A percentile compares a stretch with the other conserved stretches of the same genome.
Evolutionary conservation across 2,888 invertebrate genomes (phyloP).

Genomic region (Folsomia candida): DNA sequence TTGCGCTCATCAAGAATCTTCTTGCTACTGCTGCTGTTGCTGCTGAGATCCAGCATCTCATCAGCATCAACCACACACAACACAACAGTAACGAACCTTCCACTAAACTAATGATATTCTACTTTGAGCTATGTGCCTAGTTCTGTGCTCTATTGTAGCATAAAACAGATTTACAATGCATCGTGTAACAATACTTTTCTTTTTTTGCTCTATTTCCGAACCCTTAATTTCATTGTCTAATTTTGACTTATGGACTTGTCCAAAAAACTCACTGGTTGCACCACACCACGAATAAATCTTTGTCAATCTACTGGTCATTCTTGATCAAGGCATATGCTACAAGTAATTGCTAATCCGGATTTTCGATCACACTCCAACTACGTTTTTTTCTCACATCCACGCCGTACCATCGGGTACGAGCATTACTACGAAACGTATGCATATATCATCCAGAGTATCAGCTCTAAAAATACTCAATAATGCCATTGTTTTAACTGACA

Average conservation of each 20-base stretch:
- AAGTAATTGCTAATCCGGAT: not conserved
- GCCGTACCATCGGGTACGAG: not conserved
- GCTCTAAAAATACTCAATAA: not conserved
- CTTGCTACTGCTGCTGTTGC: not conserved
- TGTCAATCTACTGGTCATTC: slow-evolving; percentile 16
- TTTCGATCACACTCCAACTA: not conserved
- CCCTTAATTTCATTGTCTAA: slow-evolving; percentile 46
- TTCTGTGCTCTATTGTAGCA: not conserved
- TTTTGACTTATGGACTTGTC: slow-evolving; percentile 30
- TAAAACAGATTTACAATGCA: not conserved
- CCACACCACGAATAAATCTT: slow-evolving; percentile 22
- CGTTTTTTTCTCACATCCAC: not conserved
- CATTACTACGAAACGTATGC: too few relatives aligned
- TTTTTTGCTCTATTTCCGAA: slow-evolving; percentile 45
- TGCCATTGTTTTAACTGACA: not conserved
- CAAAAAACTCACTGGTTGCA: not conserved
- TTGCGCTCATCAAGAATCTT: not conserved
- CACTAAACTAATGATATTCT: not conserved
- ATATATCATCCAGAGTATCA: too few relatives aligned
- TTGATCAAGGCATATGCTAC: not conserved
- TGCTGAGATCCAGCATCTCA: not conserved
- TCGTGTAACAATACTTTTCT: slow-evolving; percentile 16
- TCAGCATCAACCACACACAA: too few relatives aligned
- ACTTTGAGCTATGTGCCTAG: not conserved
- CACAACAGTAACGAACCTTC: not conserved